phyloP scores from a whole-genome alignment of 2,888 invertebrate species.

The Antheraea yamamai region DNA sequence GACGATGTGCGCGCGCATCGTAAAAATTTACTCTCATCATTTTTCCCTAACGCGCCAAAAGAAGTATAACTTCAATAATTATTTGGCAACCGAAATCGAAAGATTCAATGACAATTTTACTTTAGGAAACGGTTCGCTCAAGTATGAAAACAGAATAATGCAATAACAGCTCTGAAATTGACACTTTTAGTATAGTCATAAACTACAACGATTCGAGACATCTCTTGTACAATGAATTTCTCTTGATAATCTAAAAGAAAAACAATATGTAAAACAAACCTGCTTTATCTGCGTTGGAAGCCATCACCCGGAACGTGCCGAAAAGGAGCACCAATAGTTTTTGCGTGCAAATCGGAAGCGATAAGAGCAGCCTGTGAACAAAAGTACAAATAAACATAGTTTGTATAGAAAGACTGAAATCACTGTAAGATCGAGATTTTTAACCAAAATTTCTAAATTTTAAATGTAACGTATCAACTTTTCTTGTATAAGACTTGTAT shows the following conservation, averaged over 20 bases:
- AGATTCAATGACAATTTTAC: too few relatives aligned
- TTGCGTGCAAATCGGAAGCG: conserved; percentile 94
- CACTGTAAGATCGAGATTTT: background rate
- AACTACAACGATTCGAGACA: background rate
- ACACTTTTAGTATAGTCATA: background rate
- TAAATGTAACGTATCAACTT: too few relatives aligned
- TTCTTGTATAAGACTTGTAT: too few relatives aligned
- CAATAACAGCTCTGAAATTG: background rate
- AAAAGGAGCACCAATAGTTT: conserved; percentile 96
- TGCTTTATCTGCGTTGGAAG: conserved; percentile 94
- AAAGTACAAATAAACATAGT: conserved; percentile 22
- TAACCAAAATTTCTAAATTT: too few relatives aligned
- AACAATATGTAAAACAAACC: conserved; percentile 42
- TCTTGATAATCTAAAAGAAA: background rate
- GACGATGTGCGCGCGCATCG: too few relatives aligned
- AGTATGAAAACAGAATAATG: too few relatives aligned
- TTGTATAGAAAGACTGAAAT: background rate
- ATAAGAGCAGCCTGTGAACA: conserved; percentile 89
- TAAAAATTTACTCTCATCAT: too few relatives aligned
- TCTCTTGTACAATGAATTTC: background rate
- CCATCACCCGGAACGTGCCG: conserved; percentile 97
- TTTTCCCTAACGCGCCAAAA: too few relatives aligned
- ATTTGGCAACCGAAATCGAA: too few relatives aligned
- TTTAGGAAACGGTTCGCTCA: too few relatives aligned
- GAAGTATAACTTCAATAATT: too few relatives aligned